A percentile compares a stretch with the other conserved stretches of the same genome.
Evolutionary conservation across 2,888 invertebrate genomes (phyloP).

Genomic region (Rhopalosiphum nymphaeae): DNA sequence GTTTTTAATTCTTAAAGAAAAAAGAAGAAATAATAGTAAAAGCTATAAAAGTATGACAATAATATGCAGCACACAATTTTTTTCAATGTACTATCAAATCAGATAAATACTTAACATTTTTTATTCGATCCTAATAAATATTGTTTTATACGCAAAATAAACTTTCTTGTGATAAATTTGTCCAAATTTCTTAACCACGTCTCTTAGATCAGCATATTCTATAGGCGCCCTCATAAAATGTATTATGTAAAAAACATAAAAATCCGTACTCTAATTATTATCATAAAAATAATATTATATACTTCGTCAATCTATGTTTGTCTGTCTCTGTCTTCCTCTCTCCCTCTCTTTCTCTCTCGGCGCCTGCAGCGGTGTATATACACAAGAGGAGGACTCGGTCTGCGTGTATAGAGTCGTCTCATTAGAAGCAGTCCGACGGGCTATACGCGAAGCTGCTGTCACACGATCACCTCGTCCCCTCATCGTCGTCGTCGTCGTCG

Average conservation of each 20-base stretch:
- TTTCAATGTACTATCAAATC: not conserved
- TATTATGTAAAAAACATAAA: not conserved
- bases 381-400: not conserved
- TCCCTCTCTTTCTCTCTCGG: not conserved
- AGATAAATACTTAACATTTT: not conserved
- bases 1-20: not conserved
- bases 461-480: slow-evolving; percentile 23
- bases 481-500: not conserved
- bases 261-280: not conserved
- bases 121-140: not conserved
- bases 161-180: not conserved
- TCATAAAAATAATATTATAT: not conserved
- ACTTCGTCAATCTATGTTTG: not conserved
- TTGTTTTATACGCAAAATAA: not conserved
- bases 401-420: not conserved
- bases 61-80: not conserved
- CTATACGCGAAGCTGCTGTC: slow-evolving; percentile 28
- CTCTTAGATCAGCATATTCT: not conserved
- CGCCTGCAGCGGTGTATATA: not conserved
- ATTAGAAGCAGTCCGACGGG: not conserved
- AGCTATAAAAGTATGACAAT: not conserved
- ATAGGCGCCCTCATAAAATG: not conserved
- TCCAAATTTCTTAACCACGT: not conserved
- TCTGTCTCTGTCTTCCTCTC: not conserved
- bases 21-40: not conserved